Evolutionary conservation across 2,888 invertebrate genomes (phyloP), one percentile per base, ranked within the genome.

Genomic region (Ferdinandea cuprea): DNA sequence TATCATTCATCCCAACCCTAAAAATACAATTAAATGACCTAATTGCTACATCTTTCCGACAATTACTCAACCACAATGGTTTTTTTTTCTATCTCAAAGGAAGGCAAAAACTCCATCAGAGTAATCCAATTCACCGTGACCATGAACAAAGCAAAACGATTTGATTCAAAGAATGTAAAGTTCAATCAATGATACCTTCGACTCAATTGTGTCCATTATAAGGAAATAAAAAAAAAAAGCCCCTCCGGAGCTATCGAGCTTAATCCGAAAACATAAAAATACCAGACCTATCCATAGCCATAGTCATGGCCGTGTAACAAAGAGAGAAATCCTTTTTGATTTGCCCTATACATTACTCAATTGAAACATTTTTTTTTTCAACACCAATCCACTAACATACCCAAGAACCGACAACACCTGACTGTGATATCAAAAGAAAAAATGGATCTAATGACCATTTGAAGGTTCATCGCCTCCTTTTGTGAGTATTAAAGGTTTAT

Each of bases 11-110:
- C n/a, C n/a, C n/a, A n/a, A n/a, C n/a, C n/a, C n/a, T n/a, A n/a
- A n/a, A n/a, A 25, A 40, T 48, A 73, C 74, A 79, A 74, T 79
- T 63, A 79, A 79, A 54, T 61, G 56, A 54, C 61, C 61, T 68
- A 68, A 79, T 74, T 79, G 79, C 68, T 73, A 63, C 59, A 68
- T 68, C 74, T 74, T 74, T 74, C 59, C 74, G 48, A 35, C 79
- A 68, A 68, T 74, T 74, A 74, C 74, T 74, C 68, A 79, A 50
- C 66, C 54, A 68, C 79, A 79, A 74, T 74, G 79, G 48, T 61
- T 61, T 19, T 25, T 37, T 30, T 56, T 21, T n/a, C n/a, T n/a
- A n/a, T n/a, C n/a, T n/a, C n/a, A 44, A 69, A 63, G n/a, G 32
- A 42, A 42, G 28, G n/a, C 46, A 56, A 56, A 56, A 56, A 37